Evolutionary conservation across 2,888 invertebrate genomes (phyloP).

Genomic region (Ischnus inquisitorius): DNA sequence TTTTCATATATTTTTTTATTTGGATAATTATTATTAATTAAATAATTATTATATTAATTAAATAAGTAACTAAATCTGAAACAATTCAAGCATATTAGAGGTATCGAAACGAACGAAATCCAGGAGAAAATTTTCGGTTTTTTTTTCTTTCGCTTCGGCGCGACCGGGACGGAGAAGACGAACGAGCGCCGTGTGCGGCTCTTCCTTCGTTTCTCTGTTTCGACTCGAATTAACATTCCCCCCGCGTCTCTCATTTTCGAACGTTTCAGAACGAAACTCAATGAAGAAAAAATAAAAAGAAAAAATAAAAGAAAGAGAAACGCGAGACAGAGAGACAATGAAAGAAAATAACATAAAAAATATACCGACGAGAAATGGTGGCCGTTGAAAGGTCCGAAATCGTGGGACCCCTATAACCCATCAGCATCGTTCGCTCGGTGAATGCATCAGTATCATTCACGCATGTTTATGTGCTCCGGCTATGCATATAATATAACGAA

Average conservation of each 20-base stretch:
- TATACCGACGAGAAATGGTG: slow-evolving; percentile 41
- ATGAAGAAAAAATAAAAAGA: slow-evolving; percentile 52
- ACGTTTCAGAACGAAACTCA: slow-evolving; percentile 49
- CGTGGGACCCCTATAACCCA: slow-evolving; percentile 68
- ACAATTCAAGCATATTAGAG: too few species aligned
- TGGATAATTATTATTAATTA: too few species aligned
- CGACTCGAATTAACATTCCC: slow-evolving; percentile 56
- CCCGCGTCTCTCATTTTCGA: slow-evolving; percentile 63
- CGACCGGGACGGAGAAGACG: slow-evolving; percentile 15
- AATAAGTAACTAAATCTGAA: too few species aligned
- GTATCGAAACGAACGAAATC: slow-evolving; percentile 5
- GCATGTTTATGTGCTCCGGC: slow-evolving; percentile 57
- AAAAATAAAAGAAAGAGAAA: slow-evolving; percentile 45
- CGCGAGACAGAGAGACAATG: slow-evolving; percentile 3
- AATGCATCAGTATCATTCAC: slow-evolving; percentile 66
- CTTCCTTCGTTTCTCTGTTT: slow-evolving; percentile 27
- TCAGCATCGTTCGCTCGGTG: slow-evolving; percentile 60
- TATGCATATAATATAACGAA: slow-evolving; percentile 67
- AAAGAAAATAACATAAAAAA: slow-evolving; percentile 28
- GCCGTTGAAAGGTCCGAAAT: slow-evolving; percentile 62
- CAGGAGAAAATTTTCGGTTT: background rate
- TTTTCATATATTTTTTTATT: too few species aligned
- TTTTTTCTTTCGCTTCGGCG: background rate
- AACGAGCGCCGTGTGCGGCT: slow-evolving; percentile 8
- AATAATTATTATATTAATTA: too few species aligned